A percentile compares a stretch with the other conserved stretches of the same genome.
Conservation (phyloP, 2,113 vertebrate genomes). For the Amblyopsis rosae region DNA sequence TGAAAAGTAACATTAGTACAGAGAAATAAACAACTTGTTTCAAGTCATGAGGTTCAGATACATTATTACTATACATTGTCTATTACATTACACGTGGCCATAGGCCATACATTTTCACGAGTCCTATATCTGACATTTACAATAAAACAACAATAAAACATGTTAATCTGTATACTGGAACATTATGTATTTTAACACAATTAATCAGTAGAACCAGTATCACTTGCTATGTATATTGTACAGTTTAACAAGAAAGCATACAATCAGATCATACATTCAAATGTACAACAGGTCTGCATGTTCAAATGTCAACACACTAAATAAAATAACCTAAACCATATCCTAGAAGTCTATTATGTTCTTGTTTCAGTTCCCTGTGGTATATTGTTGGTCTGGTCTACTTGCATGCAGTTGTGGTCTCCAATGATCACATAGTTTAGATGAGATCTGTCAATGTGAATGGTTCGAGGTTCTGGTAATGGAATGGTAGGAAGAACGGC, state of each 20-base stretch:
- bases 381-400: slow-evolving; percentile 19
- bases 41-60: no score
- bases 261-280: neutral
- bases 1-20: no score
- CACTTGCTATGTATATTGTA: no score
- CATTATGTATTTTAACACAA: no score
- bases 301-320: no score
- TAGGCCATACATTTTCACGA: slow-evolving; percentile 47
- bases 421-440: slow-evolving; percentile 73
- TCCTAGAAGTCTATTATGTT: neutral
- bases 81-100: slow-evolving; percentile 45
- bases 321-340: no score
- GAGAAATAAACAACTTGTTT: no score
- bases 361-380: neutral
- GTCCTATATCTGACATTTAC: neutral
- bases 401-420: slow-evolving; percentile 67
- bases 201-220: no score
- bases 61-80: slow-evolving; percentile 31
- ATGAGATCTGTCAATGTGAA: slow-evolving; percentile 60
- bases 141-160: no score
- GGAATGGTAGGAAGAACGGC: neutral
- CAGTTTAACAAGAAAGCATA: neutral
- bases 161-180: no score
- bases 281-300: neutral
- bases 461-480: slow-evolving; percentile 8